Percentiles rank a stretch among this genome's conserved stretches.
These are phyloP conservation scores for Pyrochroa serraticornis DNA, from an alignment of 2,888 invertebrate genomes.

Conservation along the genomic window DNA sequence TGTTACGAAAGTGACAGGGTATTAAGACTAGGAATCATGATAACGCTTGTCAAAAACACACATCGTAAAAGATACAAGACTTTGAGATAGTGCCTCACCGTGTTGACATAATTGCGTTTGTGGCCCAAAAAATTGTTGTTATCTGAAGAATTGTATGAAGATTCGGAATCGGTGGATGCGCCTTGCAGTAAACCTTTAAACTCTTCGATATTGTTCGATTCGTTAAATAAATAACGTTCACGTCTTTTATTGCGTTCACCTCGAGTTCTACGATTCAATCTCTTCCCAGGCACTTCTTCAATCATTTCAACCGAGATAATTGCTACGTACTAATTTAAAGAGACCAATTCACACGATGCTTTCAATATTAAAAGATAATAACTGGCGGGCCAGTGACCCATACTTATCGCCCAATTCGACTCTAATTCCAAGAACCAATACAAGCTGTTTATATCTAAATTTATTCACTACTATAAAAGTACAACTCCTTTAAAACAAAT, in stretches of 20 bases:
- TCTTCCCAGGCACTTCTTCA: conserved; percentile 44
- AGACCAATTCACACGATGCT: conserved; percentile 12
- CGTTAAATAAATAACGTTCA: conserved; percentile 47
- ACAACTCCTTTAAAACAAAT: not conserved
- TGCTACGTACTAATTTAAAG: conserved; percentile 15
- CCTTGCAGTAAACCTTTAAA: conserved; percentile 6
- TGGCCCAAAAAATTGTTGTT: conserved; percentile 32
- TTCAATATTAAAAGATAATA: conserved; percentile 13
- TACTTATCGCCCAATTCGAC: conserved; percentile 35
- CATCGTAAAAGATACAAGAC: no score
- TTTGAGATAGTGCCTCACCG: no score
- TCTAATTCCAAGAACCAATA: conserved; percentile 18
- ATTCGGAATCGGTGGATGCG: conserved; percentile 29
- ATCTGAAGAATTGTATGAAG: conserved; percentile 30
- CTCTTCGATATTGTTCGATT: conserved; percentile 29
- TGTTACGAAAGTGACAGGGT: no score
- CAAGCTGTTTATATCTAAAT: conserved; percentile 17
- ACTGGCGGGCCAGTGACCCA: conserved; percentile 32
- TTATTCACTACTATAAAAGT: not conserved
- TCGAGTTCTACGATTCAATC: conserved; percentile 48
- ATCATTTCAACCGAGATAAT: conserved; percentile 39
- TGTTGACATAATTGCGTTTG: no score
- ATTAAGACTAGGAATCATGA: no score
- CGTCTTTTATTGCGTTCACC: conserved; percentile 51
- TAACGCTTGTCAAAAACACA: no score